Evolutionary conservation across 2,113 vertebrate genomes (phyloP), one percentile per base, ranked within the genome.

Genomic region (Nothocercus julius): DNA sequence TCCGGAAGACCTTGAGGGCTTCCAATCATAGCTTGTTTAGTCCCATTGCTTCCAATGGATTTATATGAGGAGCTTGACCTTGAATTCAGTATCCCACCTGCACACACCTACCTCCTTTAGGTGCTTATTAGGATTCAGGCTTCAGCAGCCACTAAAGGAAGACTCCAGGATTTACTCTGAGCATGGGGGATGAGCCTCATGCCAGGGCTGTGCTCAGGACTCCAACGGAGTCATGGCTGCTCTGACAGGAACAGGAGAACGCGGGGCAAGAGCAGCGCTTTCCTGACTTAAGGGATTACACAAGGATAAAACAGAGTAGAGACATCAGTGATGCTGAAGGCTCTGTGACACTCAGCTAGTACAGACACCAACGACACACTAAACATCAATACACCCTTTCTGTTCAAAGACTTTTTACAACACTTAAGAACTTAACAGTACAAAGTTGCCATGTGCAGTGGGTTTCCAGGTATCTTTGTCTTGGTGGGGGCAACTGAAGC

Each of bases 211-310:
- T 30, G 28, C 36, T 67, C 69, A 1, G 7, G 84, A 27, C 16
- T 15, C 27, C 18, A 9, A 59, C 0, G 0, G n/a, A 0, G 20
- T 32, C 61, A 51, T 24, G 27, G 38, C 56, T 0, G 0, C 49
- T 58, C n/a, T 51, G 74, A 61, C 53, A 62, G 1, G 13, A 69
- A n/a, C 28, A 87, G 76, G 36, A 27, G 7, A n/a, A 51, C 63
- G 42, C 45, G 53, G 38, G 51, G 15, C 44, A 21, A 87, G 11
- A 88, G 36, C 49, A 62, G 85, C 14, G 21, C 54, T 70, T 49
- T 59, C 68, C 27, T 92, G 72, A 36, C 80, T 78, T 38, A 77
- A 88, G 16, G 61, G 51, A 53, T 74, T 58, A 90, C 20, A 69
- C n/a, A 73, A 30, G 61, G 15, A 51, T 18, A 66, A 90, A 53